These are phyloP conservation scores for Microtus californicus DNA, from an alignment of 2,797 vertebrate species.

Conservation along the genomic window DNA sequence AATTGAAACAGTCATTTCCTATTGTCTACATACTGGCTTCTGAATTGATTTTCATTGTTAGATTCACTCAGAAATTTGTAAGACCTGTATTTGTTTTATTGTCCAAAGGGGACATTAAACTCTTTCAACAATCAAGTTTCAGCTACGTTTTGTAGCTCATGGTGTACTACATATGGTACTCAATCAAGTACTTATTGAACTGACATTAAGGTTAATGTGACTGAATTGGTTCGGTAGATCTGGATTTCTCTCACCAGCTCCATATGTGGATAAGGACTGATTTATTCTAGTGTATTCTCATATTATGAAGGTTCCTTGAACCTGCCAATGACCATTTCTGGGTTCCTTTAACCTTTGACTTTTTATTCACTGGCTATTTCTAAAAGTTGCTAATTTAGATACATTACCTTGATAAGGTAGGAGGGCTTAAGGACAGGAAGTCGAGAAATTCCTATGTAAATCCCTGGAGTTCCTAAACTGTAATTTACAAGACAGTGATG, in stretches of 20 bases:
- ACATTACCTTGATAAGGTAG: constrained; percentile 16
- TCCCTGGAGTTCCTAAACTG: neutral
- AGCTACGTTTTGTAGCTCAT: neutral
- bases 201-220: constrained; percentile 46
- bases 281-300: constrained; percentile 17
- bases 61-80: neutral
- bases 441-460: constrained; percentile 46
- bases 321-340: neutral
- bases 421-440: neutral
- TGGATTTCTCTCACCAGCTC: neutral
- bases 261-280: constrained; percentile 2
- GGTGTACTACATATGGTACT: neutral
- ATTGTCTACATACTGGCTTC: neutral
- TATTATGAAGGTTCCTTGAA: neutral
- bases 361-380: constrained; percentile 33
- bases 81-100: constrained; percentile 39
- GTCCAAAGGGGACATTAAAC: neutral
- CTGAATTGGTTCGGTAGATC: neutral
- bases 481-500: constrained; percentile 24
- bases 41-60: neutral
- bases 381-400: constrained; percentile 42
- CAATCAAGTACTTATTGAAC: constrained; percentile 56
- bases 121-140: neutral
- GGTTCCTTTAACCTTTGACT: neutral
- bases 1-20: constrained; percentile 40